These are phyloP conservation scores for Epizoanthus ramosus DNA, from an alignment of 92 coral and sea anemone species.

Conservation along the genomic window DNA sequence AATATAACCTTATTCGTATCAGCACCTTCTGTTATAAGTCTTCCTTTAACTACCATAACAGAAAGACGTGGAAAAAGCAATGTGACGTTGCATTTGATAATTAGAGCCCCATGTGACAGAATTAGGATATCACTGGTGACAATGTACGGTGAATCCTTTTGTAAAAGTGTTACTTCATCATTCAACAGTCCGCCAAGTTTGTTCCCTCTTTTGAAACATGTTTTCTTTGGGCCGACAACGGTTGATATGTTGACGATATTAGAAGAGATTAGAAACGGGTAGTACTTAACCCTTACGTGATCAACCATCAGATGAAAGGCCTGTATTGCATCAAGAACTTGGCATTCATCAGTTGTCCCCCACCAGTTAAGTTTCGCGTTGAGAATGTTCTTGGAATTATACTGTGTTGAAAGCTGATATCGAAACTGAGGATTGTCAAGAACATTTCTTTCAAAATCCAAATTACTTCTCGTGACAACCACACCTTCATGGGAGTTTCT, in stretches of 20 bases:
- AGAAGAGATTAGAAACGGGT: slow-evolving; percentile 47
- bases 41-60: slow-evolving; percentile 35
- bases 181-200: slow-evolving; percentile 49
- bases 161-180: slow-evolving; percentile 10
- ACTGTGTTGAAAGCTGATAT: slow-evolving; percentile 33
- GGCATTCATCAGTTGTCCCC: slow-evolving; percentile 52
- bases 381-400: neutral
- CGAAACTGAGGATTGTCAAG: slow-evolving; percentile 52
- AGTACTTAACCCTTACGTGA: slow-evolving; percentile 30
- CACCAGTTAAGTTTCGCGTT: slow-evolving; percentile 63
- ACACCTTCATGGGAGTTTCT: neutral
- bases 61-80: slow-evolving; percentile 35
- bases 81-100: slow-evolving; percentile 42
- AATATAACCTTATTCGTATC: slow-evolving; percentile 12
- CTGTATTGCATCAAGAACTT: slow-evolving; percentile 38
- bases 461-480: slow-evolving; percentile 16
- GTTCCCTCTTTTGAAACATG: slow-evolving; percentile 30
- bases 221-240: neutral
- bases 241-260: slow-evolving; percentile 4
- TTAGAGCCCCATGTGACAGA: slow-evolving; percentile 31
- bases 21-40: slow-evolving; percentile 24
- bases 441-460: slow-evolving; percentile 28
- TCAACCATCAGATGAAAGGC: slow-evolving; percentile 42
- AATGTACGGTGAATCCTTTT: slow-evolving; percentile 31
- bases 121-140: slow-evolving; percentile 53